Evolutionary conservation across 2,888 invertebrate genomes (phyloP).

Genomic region (Drosophila hamatofila): DNA sequence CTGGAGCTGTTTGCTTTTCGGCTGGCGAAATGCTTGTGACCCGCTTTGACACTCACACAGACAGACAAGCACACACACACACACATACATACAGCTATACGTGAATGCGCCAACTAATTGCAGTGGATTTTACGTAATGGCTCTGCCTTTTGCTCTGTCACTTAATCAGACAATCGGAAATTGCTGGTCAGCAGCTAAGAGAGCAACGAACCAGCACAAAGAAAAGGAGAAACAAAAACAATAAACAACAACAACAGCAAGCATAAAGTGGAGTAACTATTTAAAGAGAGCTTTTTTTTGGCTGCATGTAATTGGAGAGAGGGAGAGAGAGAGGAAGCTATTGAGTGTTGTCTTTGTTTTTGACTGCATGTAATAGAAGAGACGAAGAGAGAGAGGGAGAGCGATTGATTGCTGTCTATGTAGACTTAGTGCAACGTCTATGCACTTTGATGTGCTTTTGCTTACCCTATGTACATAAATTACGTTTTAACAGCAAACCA

Average conservation of each 20-base stretch:
- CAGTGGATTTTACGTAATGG: constrained; percentile 61
- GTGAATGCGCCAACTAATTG: constrained; percentile 47
- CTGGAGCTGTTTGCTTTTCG: constrained; percentile 30
- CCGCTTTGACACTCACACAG: constrained; percentile 35
- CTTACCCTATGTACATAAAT: neutral
- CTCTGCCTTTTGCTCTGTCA: constrained; percentile 24
- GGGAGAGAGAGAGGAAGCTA: neutral
- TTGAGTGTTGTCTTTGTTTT: neutral
- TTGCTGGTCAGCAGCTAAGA: constrained; percentile 32
- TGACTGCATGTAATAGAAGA: neutral
- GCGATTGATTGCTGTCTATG: neutral
- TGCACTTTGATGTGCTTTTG: no score
- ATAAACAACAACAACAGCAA: neutral
- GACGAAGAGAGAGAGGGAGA: neutral
- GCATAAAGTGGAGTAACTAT: constrained; percentile 1
- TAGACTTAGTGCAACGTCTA: neutral
- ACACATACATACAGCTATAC: constrained; percentile 4
- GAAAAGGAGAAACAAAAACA: neutral
- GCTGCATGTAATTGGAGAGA: neutral
- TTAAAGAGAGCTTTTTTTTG: constrained; percentile 3
- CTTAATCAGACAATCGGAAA: constrained; percentile 40
- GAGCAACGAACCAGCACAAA: constrained; percentile 31
- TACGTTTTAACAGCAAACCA: neutral
- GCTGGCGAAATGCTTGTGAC: constrained; percentile 56
- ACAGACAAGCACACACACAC: constrained; percentile 9